Percentiles rank a stretch among this genome's conserved stretches.
phyloP scores from a whole-genome alignment of 2,113 vertebrate species.

The Eclectus roratus region DNA sequence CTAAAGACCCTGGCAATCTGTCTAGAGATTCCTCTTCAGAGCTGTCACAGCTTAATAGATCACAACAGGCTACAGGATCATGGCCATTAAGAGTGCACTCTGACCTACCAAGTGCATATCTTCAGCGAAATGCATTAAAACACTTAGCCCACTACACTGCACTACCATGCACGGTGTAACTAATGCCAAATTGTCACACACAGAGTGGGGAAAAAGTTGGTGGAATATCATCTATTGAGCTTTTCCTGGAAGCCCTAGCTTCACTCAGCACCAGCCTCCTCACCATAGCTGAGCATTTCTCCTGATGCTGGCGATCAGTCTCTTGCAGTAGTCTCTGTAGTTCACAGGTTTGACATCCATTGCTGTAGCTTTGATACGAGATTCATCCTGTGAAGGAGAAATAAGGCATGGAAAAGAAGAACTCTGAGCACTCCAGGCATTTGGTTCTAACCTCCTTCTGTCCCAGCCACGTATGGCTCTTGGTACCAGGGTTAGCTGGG shows the following conservation, averaged over 20 bases:
- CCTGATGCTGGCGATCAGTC: slow-evolving; percentile 88
- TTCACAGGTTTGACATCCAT: slow-evolving; percentile 91
- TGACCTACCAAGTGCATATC: neutral
- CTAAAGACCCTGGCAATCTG: slow-evolving; percentile 3
- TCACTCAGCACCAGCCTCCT: neutral
- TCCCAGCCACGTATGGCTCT: neutral
- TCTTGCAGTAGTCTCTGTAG: slow-evolving; percentile 88
- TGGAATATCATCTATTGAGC: neutral
- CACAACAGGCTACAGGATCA: neutral
- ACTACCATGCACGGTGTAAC: neutral
- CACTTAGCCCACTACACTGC: neutral
- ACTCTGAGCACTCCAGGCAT: neutral
- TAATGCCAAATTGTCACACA: neutral
- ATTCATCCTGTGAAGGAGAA: slow-evolving; percentile 85
- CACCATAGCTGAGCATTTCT: slow-evolving; percentile 72
- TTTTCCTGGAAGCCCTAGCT: neutral
- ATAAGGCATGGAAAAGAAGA: neutral
- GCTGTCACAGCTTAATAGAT: neutral
- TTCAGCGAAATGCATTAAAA: neutral
- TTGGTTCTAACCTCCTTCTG: neutral
- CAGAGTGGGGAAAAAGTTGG: neutral
- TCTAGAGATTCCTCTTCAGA: neutral
- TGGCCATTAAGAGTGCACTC: neutral
- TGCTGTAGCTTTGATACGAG: slow-evolving; percentile 92
- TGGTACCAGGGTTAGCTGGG: neutral